phyloP scores from a whole-genome alignment of 2,113 vertebrate genomes.

The Daphoenositta chrysoptera region DNA sequence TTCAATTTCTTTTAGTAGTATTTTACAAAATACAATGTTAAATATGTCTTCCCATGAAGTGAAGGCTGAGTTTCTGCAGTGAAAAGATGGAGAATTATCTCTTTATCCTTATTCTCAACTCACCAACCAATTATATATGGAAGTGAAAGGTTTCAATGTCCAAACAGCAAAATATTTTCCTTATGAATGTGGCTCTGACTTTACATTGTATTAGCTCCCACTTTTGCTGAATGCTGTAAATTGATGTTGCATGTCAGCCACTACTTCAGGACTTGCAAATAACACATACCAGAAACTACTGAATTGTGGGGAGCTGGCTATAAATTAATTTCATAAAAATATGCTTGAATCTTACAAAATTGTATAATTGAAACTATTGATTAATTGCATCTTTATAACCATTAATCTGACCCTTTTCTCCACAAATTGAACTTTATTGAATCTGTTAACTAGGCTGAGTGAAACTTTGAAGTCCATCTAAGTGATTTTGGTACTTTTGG shows the following conservation, averaged over 20 bases:
- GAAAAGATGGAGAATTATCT: constrained; percentile 61
- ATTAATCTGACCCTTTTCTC: neutral
- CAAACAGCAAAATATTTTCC: constrained; percentile 72
- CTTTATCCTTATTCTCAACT: constrained; percentile 58
- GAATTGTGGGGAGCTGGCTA: neutral
- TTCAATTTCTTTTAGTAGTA: constrained; percentile 53
- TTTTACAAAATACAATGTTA: constrained; percentile 62
- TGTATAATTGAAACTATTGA: neutral
- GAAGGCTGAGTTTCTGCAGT: constrained; percentile 38
- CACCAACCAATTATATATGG: constrained; percentile 1
- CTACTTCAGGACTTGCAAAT: neutral
- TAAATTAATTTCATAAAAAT: neutral
- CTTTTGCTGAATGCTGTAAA: neutral
- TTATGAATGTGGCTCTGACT: constrained; percentile 59
- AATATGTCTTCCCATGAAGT: constrained; percentile 21
- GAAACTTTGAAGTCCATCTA: neutral
- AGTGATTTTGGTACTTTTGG: neutral
- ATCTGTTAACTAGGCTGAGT: neutral
- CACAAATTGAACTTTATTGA: neutral
- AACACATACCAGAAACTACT: neutral
- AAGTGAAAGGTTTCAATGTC: constrained; percentile 65
- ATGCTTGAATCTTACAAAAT: neutral
- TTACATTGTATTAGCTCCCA: neutral
- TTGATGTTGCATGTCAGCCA: neutral
- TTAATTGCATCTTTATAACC: neutral